These are phyloP conservation scores for Tenualosa thibaudeaui DNA, from an alignment of 2,797 vertebrate genomes.

Conservation along the genomic window DNA sequence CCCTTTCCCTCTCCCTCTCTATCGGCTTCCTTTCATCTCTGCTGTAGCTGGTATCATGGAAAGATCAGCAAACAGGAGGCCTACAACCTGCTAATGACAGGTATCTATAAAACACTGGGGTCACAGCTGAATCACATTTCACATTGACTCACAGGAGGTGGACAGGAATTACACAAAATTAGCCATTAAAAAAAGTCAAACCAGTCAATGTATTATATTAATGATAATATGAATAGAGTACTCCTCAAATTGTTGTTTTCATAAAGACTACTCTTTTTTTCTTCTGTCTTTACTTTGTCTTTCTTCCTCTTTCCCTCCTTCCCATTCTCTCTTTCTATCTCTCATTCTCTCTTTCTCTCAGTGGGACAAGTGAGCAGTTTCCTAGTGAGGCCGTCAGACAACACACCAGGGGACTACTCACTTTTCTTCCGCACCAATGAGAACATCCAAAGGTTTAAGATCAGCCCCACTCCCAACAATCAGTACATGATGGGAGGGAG, in stretches of 20 bases:
- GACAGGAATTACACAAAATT: not conserved
- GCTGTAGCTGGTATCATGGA: conserved; percentile 95
- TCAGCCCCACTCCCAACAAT: conserved; percentile 96
- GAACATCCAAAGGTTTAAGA: conserved; percentile 99
- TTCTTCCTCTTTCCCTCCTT: not conserved
- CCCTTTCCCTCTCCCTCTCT: not conserved
- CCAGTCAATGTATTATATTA: no score
- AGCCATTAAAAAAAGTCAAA: no score
- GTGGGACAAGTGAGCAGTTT: conserved; percentile 93
- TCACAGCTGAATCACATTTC: not conserved
- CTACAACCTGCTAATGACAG: conserved; percentile 97
- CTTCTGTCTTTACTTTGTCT: conserved; percentile 65
- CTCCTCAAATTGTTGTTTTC: not conserved
- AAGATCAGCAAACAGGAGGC: conserved; percentile 99
- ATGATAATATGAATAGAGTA: not conserved
- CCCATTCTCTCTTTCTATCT: conserved; percentile 57
- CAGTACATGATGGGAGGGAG: conserved; percentile 99
- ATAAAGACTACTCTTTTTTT: not conserved
- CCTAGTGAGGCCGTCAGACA: conserved; percentile 96
- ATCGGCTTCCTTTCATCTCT: conserved; percentile 37
- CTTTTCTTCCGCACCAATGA: conserved; percentile 98
- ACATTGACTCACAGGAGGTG: not conserved
- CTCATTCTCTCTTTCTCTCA: not conserved
- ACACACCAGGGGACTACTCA: conserved; percentile 98
- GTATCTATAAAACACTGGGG: conserved; percentile 64